phyloP scores from a whole-genome alignment of 2,888 invertebrate species.

The Mythimna vitellina region DNA sequence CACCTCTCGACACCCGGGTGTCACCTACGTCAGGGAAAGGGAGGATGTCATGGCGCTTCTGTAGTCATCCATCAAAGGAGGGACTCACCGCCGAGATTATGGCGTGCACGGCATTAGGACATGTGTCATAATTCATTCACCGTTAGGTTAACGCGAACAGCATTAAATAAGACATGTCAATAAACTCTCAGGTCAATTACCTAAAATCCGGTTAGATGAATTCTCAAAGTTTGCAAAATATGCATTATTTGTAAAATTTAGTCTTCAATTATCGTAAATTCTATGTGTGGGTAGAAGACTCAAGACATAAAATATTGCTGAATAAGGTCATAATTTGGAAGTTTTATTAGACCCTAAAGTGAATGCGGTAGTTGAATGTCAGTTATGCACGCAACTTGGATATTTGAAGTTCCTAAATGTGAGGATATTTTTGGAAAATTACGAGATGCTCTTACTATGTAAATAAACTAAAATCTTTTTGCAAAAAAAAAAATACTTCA shows the following conservation, averaged over 20 bases:
- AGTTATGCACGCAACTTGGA: neutral
- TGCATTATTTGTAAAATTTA: neutral
- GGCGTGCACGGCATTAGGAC: no score
- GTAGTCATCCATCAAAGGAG: no score
- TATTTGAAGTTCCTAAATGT: neutral
- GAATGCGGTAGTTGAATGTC: conserved; percentile 3
- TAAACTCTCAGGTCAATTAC: conserved; percentile 22
- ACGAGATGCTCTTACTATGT: neutral
- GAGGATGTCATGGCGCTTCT: no score
- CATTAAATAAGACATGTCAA: neutral
- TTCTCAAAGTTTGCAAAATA: neutral
- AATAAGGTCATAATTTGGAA: neutral
- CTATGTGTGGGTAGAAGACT: neutral
- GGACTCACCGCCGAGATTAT: no score
- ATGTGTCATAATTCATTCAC: no score
- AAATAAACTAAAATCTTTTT: neutral
- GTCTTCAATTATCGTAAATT: conserved; percentile 6
- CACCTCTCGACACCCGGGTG: no score
- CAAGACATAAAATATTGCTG: conserved; percentile 1
- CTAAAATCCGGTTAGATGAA: conserved; percentile 5
- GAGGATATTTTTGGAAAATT: neutral
- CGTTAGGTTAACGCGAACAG: neutral
- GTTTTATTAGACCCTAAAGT: conserved; percentile 21
- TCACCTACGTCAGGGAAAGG: no score
- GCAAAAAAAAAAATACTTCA: no score